A percentile compares a stretch with the other conserved stretches of the same genome.
Evolutionary conservation across 2,888 invertebrate species (phyloP).

Genomic region (Ophion obscuratus): DNA sequence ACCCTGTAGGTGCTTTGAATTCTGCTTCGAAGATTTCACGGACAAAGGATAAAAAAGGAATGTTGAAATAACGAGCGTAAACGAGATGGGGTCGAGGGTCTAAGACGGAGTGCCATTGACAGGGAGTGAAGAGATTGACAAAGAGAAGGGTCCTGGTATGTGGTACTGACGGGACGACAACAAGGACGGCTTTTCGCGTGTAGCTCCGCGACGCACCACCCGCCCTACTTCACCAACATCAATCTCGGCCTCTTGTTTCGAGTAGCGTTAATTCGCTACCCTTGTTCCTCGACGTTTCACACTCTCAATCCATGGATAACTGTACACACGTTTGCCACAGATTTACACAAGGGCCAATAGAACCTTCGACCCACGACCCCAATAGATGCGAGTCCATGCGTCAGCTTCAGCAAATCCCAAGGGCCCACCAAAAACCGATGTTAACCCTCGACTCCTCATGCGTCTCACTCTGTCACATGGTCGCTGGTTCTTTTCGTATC

Average conservation of each 20-base stretch:
- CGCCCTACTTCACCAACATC: constrained; percentile 75
- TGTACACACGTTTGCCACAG: background rate
- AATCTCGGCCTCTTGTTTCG: constrained; percentile 79
- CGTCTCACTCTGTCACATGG: constrained; percentile 27
- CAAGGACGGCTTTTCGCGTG: constrained; percentile 48
- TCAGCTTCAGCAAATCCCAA: constrained; percentile 67
- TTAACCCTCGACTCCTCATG: constrained; percentile 29
- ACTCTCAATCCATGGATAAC: constrained; percentile 59
- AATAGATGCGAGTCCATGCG: constrained; percentile 79
- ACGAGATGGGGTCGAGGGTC: constrained; percentile 48
- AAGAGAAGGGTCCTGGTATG: constrained; percentile 46
- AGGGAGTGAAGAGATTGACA: constrained; percentile 59
- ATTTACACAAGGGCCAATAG: constrained; percentile 55
- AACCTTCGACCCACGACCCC: constrained; percentile 72
- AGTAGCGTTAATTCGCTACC: constrained; percentile 82
- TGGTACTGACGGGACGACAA: constrained; percentile 43
- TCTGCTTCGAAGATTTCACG: background rate
- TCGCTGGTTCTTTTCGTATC: constrained; percentile 2
- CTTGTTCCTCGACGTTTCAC: constrained; percentile 76
- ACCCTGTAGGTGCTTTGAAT: background rate
- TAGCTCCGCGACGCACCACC: constrained; percentile 38
- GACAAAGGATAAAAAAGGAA: constrained; percentile 30
- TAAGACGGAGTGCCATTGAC: constrained; percentile 64
- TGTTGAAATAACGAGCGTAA: constrained; percentile 46
- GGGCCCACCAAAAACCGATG: constrained; percentile 58